Conservation (phyloP, 2,797 vertebrate species). For the Miichthys miiuy region DNA sequence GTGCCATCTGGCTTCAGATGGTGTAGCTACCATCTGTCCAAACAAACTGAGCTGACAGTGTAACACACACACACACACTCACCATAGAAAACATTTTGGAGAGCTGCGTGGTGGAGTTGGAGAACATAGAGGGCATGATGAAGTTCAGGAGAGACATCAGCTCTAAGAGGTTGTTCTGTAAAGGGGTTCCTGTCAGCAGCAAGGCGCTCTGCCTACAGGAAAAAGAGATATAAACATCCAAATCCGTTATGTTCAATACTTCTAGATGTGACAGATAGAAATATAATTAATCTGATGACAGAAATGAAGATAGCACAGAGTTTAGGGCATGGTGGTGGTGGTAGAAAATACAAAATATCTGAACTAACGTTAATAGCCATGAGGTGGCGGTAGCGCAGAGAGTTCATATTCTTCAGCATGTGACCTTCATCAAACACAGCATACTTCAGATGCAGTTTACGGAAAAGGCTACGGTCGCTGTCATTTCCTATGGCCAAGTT, state of each 20-base stretch:
- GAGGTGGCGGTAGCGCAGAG: constrained; percentile 94
- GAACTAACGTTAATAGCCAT: constrained; percentile 95
- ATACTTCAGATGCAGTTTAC: constrained; percentile 90
- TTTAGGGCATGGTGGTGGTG: background rate
- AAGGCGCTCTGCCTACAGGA: constrained; percentile 90
- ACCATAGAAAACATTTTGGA: constrained; percentile 95
- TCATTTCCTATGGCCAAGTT: constrained; percentile 92
- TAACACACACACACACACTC: constrained; percentile 24
- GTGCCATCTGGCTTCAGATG: background rate
- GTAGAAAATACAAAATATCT: background rate
- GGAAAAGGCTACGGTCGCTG: constrained; percentile 92
- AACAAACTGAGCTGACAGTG: background rate
- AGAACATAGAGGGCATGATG: constrained; percentile 99
- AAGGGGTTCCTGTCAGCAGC: constrained; percentile 95
- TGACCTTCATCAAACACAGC: constrained; percentile 98
- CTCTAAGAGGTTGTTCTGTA: constrained; percentile 97
- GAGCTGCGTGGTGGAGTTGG: constrained; percentile 92
- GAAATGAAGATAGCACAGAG: background rate
- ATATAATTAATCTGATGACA: background rate
- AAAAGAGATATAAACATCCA: background rate
- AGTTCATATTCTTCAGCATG: constrained; percentile 99
- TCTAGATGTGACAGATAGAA: background rate
- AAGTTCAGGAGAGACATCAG: constrained; percentile 98
- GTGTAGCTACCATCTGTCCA: background rate
- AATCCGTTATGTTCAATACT: background rate